A percentile compares a stretch with the other conserved stretches of the same genome.
These are phyloP conservation scores for Protaetia brevitarsis DNA, from an alignment of 1,140 invertebrate species.

Conservation along the genomic window DNA sequence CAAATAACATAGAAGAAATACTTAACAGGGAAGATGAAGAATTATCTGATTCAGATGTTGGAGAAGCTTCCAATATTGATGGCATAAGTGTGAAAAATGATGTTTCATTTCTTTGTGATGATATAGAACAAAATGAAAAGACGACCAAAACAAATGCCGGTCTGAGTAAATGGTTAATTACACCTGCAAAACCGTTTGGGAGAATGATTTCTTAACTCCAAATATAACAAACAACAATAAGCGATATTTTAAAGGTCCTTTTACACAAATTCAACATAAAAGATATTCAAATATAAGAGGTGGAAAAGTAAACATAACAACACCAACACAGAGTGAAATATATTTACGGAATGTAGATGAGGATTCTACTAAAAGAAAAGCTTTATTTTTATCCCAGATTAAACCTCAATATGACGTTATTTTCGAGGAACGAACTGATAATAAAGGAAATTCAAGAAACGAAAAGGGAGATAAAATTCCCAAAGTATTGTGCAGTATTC, in stretches of 20 bases:
- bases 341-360: not conserved
- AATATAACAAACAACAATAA: not conserved
- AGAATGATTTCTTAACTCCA: not conserved
- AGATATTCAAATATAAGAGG: not conserved
- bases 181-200: not conserved
- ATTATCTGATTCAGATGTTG: not conserved
- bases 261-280: not conserved
- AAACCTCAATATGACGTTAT: not conserved
- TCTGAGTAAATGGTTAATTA: conserved; percentile 10
- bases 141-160: not conserved
- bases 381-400: not conserved
- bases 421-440: not conserved
- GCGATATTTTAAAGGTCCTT: not conserved
- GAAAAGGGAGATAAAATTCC: not conserved
- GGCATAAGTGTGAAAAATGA: too few species aligned
- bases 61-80: not conserved
- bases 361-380: not conserved
- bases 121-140: not conserved
- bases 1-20: not conserved
- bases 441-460: not conserved
- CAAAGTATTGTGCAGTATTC: not conserved
- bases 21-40: not conserved
- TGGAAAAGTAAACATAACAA: not conserved
- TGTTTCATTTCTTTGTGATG: too few species aligned
- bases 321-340: not conserved